A percentile compares a stretch with the other conserved stretches of the same genome.
phyloP scores from a whole-genome alignment of 1,140 invertebrate species.

The Aleiodes sp. region DNA sequence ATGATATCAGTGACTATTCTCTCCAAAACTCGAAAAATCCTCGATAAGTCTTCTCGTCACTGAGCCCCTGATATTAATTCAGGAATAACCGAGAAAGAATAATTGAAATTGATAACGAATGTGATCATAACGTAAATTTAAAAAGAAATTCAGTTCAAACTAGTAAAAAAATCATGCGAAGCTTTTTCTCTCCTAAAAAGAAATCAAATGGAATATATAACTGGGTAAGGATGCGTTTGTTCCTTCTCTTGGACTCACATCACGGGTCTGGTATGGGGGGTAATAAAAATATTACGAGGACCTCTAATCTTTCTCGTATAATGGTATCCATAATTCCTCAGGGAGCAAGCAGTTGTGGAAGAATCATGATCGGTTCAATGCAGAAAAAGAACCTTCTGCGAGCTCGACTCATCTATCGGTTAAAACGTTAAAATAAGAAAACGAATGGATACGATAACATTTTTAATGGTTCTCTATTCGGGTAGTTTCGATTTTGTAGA shows the following conservation, averaged over 20 bases:
- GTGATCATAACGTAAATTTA: too few relatives aligned
- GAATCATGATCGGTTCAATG: conserved; percentile 43
- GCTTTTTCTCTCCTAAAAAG: not conserved
- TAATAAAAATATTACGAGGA: conserved; percentile 56
- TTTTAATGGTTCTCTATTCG: too few relatives aligned
- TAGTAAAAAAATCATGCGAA: not conserved
- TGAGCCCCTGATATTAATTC: too few relatives aligned
- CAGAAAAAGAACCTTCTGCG: not conserved
- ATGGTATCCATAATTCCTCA: conserved; percentile 54
- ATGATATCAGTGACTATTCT: too few relatives aligned
- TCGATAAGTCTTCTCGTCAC: too few relatives aligned
- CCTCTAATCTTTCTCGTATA: conserved; percentile 54
- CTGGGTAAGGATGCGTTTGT: not conserved
- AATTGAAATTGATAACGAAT: not conserved
- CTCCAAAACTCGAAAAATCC: too few relatives aligned
- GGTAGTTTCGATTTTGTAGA: too few relatives aligned
- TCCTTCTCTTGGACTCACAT: not conserved
- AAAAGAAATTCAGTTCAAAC: not conserved
- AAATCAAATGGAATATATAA: conserved; percentile 8
- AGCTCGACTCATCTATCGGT: not conserved
- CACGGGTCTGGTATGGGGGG: too few relatives aligned
- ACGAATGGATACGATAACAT: too few relatives aligned
- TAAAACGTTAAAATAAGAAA: too few relatives aligned
- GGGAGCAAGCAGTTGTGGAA: conserved; percentile 33
- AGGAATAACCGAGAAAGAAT: not conserved